phyloP scores from a whole-genome alignment of 2,113 vertebrate species.

The Cyanistes caeruleus region DNA sequence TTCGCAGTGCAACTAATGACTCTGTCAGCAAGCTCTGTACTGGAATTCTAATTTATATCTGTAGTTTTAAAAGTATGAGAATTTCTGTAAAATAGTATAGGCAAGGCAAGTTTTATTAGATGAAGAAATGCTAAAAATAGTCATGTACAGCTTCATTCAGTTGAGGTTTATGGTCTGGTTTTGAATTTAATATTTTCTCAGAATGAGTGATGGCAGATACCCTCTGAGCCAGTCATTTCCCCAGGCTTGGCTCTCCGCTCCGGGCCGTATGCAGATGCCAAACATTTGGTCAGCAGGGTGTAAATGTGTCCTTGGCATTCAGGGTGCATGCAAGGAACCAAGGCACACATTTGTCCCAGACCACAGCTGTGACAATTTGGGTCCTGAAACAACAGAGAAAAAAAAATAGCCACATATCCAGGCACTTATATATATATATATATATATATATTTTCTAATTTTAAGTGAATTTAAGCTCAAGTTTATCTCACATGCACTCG shows the following conservation, averaged over 20 bases:
- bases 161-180: not conserved
- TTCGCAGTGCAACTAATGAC: not conserved
- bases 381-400: not conserved
- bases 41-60: not conserved
- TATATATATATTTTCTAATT: not conserved
- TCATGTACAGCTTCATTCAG: not conserved
- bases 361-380: constrained; percentile 44
- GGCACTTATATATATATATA: not conserved
- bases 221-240: accelerated
- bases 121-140: not conserved
- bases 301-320: constrained; percentile 35
- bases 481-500: not conserved
- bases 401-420: not conserved
- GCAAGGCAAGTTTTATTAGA: not conserved
- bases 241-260: not conserved
- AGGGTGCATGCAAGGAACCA: constrained; percentile 45
- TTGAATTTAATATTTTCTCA: not conserved
- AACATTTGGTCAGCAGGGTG: accelerated
- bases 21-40: not conserved
- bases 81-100: not conserved
- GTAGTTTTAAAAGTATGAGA: not conserved
- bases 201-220: not conserved
- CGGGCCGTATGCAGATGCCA: not conserved
- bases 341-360: constrained; percentile 22
- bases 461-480: not conserved